phyloP scores from a whole-genome alignment of 1,140 invertebrate genomes.

The Anastrepha obliqua region DNA sequence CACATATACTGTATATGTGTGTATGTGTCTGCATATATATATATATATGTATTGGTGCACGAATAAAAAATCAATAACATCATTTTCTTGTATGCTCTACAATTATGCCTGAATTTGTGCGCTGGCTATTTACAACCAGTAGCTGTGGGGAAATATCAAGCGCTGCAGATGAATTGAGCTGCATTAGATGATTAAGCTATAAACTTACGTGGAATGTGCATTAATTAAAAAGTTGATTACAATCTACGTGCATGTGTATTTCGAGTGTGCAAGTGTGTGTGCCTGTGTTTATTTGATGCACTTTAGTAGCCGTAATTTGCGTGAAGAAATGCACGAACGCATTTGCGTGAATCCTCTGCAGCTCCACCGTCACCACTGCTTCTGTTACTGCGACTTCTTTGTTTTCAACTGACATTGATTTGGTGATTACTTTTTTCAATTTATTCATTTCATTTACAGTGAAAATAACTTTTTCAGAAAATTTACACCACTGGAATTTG shows the following conservation, averaged over 20 bases:
- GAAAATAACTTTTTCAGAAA: not conserved
- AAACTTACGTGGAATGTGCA: conserved; percentile 32
- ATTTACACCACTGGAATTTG: not conserved
- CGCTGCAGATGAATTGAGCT: not conserved
- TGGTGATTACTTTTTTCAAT: conserved; percentile 10
- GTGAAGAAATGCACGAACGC: not conserved
- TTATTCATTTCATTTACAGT: not conserved
- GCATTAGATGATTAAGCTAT: conserved; percentile 40
- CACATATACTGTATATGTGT: not conserved
- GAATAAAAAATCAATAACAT: not conserved
- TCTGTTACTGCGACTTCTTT: not conserved
- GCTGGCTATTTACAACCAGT: not conserved
- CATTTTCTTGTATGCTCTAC: not conserved
- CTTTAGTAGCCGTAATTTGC: too few relatives aligned
- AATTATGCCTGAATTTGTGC: not conserved
- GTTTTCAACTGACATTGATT: not conserved
- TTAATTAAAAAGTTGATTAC: conserved; percentile 50
- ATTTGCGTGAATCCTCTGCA: not conserved
- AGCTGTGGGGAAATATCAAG: not conserved
- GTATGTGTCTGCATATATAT: not conserved
- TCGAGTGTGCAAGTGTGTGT: not conserved
- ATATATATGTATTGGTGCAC: not conserved
- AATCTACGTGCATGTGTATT: not conserved
- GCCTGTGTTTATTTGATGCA: not conserved
- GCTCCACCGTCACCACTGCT: not conserved